phyloP scores from a whole-genome alignment of 2,113 vertebrate species.

The Myocastor coypus region DNA sequence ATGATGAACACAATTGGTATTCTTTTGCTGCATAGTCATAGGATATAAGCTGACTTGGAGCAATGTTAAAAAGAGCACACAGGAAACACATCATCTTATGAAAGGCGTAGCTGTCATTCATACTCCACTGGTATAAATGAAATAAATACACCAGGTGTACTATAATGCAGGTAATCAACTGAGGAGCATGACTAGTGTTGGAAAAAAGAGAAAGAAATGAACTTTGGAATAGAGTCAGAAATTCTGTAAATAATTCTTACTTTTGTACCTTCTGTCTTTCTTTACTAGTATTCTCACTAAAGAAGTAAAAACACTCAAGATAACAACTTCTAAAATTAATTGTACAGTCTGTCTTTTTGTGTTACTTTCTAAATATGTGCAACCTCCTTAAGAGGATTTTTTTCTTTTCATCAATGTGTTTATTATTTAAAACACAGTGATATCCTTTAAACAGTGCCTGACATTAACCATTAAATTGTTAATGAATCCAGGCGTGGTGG shows the following conservation, averaged over 20 bases:
- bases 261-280: background rate
- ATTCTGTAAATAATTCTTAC: background rate
- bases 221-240: constrained; percentile 1
- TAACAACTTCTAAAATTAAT: constrained; percentile 56
- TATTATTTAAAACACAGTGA: background rate
- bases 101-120: background rate
- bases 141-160: background rate
- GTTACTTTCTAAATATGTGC: constrained; percentile 36
- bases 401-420: constrained; percentile 21
- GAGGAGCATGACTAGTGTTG: background rate
- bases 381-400: constrained; percentile 41
- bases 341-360: constrained; percentile 41
- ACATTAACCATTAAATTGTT: constrained; percentile 28
- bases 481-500: too few relatives aligned
- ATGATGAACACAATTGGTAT: background rate
- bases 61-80: background rate
- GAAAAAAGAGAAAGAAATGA: background rate
- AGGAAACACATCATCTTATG: background rate
- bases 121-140: background rate
- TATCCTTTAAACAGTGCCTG: background rate
- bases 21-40: background rate
- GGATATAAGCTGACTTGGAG: background rate
- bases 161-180: background rate
- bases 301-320: background rate
- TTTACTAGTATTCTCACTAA: background rate